Base-by-base conservation (phyloP, 2,888 invertebrate genomes). In the Nesidiocoris tenuis region DNA sequence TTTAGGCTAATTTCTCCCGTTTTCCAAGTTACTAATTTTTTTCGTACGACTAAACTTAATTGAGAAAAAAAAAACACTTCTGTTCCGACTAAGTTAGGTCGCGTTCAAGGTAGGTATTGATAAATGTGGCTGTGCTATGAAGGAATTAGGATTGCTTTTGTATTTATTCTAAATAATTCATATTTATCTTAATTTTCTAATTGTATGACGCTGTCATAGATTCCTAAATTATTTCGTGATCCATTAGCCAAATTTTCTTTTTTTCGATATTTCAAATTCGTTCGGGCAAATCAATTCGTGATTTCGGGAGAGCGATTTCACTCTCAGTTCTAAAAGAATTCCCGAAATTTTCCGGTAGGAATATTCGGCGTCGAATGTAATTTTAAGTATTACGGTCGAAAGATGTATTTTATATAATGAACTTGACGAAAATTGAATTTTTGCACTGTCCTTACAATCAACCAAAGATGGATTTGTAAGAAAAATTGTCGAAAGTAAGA, bases 71-170 rank as follows among this genome's bases (percentile, higher is more conserved):
- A n/a, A n/a, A n/a, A n/a, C n/a, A n/a, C n/a, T n/a, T n/a, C n/a
- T n/a, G n/a, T n/a, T n/a, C n/a, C n/a, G n/a, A n/a, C n/a, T n/a
- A n/a, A n/a, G n/a, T n/a, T n/a, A n/a, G n/a, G n/a, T n/a, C n/a
- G n/a, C n/a, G n/a, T n/a, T 24, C 12, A 64, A 64, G 23, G 17
- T 19, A 22, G 17, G 23, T 24, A 23, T 22, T 23, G 64, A 56
- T n/a, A 67, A 67, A 21, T 56, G 65, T 24, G 67, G 67, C 67
- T 67, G 67, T 67, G 67, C 67, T 55, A 66, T 21, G 21, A 17
- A 17, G 39, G 39, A 21, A 67, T 55, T 66, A 65, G 25, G 25
- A n/a, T 65, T 65, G 39, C 65, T 67, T 67, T 67, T 67, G 54
- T 39, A 56, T 67, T 67, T 56, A n/a, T 67, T 67, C 17, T 67